Percentiles rank a stretch among this genome's conserved stretches.
Conservation (phyloP, 2,113 vertebrate species). For the Daubentonia madagascariensis region DNA sequence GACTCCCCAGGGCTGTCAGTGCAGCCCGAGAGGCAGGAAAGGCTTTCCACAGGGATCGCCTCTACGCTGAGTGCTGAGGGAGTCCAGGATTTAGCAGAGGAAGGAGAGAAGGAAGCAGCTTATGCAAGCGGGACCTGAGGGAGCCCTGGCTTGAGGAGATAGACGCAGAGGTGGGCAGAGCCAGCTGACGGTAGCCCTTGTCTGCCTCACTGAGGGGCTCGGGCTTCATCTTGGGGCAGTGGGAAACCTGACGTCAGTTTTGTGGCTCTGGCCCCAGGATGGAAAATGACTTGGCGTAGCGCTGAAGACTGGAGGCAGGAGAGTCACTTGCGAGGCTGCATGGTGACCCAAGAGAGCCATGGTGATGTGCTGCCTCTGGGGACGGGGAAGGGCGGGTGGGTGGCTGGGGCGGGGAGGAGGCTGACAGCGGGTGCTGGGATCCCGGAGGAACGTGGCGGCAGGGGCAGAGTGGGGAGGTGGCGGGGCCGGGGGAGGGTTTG, state of each 20-base stretch:
- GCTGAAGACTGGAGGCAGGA: neutral
- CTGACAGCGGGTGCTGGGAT: accelerated
- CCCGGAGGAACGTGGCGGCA: accelerated
- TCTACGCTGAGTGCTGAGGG: neutral
- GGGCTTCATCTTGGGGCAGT: neutral
- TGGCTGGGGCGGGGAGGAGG: neutral
- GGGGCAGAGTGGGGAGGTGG: neutral
- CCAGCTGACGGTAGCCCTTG: neutral
- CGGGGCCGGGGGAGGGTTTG: no score
- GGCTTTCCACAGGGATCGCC: neutral
- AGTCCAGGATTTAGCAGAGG: neutral
- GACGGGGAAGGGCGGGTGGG: neutral
- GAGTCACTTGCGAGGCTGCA: neutral
- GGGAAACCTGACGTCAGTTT: neutral
- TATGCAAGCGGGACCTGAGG: no score
- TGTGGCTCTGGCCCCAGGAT: neutral
- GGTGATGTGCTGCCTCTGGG: neutral
- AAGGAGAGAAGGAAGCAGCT: no score
- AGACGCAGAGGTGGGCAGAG: neutral
- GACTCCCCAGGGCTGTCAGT: neutral
- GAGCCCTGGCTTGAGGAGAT: no score
- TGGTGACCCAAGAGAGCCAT: neutral
- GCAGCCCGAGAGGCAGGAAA: neutral
- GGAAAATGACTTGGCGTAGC: neutral
- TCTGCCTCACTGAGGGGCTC: neutral